Percentiles rank a stretch among this genome's conserved stretches.
phyloP scores from a whole-genome alignment of 1,140 invertebrate genomes.

The Rhynchophorus ferrugineus region DNA sequence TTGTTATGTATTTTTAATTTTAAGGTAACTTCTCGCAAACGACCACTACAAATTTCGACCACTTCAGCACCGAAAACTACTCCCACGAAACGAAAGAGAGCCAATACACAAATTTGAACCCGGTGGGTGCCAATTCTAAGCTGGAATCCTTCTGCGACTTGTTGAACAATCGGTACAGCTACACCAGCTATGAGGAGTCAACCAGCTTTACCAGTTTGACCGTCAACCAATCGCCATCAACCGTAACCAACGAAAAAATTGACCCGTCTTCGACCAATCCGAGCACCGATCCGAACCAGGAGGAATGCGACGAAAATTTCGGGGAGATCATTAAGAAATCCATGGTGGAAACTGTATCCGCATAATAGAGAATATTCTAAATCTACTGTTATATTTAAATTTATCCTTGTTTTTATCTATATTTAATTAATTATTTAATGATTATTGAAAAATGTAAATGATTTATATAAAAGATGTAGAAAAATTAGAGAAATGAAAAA shows the following conservation, averaged over 20 bases:
- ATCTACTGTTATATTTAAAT: constrained; percentile 23
- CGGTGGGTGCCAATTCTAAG: constrained; percentile 52
- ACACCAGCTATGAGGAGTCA: constrained; percentile 36
- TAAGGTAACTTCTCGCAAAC: constrained; percentile 17
- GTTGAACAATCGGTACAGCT: constrained; percentile 52
- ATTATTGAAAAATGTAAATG: constrained; percentile 36
- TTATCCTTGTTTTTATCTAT: constrained; percentile 37
- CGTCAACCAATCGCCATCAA: constrained; percentile 12
- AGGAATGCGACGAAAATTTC: constrained; percentile 67
- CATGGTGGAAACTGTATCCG: constrained; percentile 83
- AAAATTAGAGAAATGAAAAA: constrained; percentile 35
- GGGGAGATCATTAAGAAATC: constrained; percentile 89
- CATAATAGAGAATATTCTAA: constrained; percentile 47
- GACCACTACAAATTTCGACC: constrained; percentile 31
- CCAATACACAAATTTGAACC: constrained; percentile 50
- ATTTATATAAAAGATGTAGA: constrained; percentile 41
- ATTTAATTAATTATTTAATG: constrained; percentile 29
- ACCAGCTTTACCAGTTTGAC: constrained; percentile 26
- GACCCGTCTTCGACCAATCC: constrained; percentile 10
- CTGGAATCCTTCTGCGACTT: constrained; percentile 64
- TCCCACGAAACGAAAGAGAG: constrained; percentile 39
- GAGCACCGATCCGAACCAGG: constrained; percentile 27
- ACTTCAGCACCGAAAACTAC: constrained; percentile 38
- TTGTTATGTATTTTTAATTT: no score
- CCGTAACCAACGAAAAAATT: constrained; percentile 7